These are phyloP conservation scores for Eulacestoma nigropectus DNA, from an alignment of 2,113 vertebrate species.

Conservation along the genomic window DNA sequence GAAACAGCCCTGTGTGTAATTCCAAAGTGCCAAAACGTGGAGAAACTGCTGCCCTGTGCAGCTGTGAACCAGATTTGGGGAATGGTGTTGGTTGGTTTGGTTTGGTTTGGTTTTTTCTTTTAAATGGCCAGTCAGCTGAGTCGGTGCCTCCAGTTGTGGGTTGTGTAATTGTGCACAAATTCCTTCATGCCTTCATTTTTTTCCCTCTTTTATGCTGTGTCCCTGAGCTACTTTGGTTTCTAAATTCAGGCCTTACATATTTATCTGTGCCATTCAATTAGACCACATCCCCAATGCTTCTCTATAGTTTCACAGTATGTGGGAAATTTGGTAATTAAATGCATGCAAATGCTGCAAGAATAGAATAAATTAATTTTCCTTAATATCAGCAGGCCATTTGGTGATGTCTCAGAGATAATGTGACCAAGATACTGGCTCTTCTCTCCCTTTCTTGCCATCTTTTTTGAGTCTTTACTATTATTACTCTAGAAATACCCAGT, in stretches of 20 bases:
- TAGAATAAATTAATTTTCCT: constrained; percentile 47
- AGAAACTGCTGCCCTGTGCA: not conserved
- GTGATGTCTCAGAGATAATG: not conserved
- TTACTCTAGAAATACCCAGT: not conserved
- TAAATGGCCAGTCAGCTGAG: not conserved
- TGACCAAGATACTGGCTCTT: not conserved
- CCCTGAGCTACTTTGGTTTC: constrained; percentile 66
- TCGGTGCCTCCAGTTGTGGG: not conserved
- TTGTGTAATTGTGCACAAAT: not conserved
- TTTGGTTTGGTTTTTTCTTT: not conserved
- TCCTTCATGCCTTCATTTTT: not conserved
- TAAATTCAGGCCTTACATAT: constrained; percentile 57
- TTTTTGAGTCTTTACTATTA: not conserved
- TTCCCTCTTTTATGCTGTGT: not conserved
- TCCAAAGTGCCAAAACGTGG: not conserved
- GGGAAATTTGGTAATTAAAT: constrained; percentile 59
- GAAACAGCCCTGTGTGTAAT: rapidly evolving
- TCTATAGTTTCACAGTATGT: constrained; percentile 37
- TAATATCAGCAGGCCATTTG: not conserved
- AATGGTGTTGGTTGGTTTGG: not conserved
- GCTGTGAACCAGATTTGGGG: rapidly evolving
- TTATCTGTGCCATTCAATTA: constrained; percentile 67
- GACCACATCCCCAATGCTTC: constrained; percentile 54
- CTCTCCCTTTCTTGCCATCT: not conserved
- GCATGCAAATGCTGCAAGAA: constrained; percentile 54